Evolutionary conservation across 1,140 invertebrate genomes (phyloP).

Genomic region (Pogonomyrmex barbatus): DNA sequence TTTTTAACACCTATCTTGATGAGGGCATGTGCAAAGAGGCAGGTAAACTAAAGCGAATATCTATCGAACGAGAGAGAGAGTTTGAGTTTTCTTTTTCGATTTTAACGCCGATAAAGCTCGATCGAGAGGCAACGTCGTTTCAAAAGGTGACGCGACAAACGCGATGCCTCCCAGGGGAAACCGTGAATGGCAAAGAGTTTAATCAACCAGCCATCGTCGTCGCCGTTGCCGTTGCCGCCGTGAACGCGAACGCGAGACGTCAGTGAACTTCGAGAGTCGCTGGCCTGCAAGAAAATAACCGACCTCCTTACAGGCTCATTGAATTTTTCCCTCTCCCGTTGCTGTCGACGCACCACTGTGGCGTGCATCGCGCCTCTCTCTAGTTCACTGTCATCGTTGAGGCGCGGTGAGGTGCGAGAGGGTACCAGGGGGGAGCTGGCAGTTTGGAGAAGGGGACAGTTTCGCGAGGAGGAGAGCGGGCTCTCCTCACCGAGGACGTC

Average conservation of each 20-base stretch:
- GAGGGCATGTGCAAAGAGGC: no score
- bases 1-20: background rate
- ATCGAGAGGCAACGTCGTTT: constrained; percentile 3
- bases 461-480: constrained; percentile 56
- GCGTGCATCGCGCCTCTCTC: constrained; percentile 59
- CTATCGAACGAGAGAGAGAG: no score
- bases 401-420: background rate
- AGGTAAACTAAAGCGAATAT: background rate
- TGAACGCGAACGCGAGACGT: constrained; percentile 60
- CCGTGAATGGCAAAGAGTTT: constrained; percentile 43
- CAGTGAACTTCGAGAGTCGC: constrained; percentile 76
- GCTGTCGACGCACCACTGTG: constrained; percentile 42
- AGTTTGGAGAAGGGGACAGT: constrained; percentile 38
- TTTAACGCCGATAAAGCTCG: background rate
- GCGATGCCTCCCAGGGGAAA: constrained; percentile 32
- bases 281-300: constrained; percentile 72
- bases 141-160: constrained; percentile 17
- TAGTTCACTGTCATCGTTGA: constrained; percentile 75
- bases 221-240: constrained; percentile 51
- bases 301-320: constrained; percentile 77
- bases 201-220: constrained; percentile 63
- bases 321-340: constrained; percentile 75
- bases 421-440: constrained; percentile 12
- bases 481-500: constrained; percentile 59
- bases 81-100: background rate